Conservation (phyloP, 2,888 invertebrate species). For the Chrysolina haemoptera region DNA sequence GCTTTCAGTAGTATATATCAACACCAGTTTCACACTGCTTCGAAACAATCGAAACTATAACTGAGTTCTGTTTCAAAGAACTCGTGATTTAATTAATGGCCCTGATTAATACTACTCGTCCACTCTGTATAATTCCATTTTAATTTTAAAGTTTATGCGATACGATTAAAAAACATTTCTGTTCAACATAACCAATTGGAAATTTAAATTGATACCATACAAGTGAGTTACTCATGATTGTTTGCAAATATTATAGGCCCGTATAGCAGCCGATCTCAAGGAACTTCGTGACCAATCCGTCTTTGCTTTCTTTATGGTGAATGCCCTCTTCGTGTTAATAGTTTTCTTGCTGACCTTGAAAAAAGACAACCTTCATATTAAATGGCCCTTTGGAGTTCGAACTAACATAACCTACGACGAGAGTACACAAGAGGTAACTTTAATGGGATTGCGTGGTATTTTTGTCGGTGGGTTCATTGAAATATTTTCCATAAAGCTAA, state of each 20-base stretch:
- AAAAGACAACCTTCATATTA: conserved; percentile 95
- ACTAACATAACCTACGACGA: conserved; percentile 94
- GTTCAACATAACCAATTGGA: background rate
- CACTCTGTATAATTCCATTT: too few species aligned
- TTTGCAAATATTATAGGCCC: conserved; percentile 79
- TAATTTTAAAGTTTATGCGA: too few species aligned
- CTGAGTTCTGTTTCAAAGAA: too few species aligned
- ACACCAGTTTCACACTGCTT: too few species aligned
- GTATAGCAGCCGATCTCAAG: conserved; percentile 92
- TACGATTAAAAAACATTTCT: too few species aligned
- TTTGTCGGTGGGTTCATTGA: conserved; percentile 41
- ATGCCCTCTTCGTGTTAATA: conserved; percentile 98
- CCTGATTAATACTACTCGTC: too few species aligned
- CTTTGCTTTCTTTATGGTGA: conserved; percentile 98
- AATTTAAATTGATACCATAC: background rate
- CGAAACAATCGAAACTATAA: too few species aligned
- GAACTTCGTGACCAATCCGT: conserved; percentile 96
- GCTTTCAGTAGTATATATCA: too few species aligned
- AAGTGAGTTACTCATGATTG: conserved; percentile 10
- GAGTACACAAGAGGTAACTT: conserved; percentile 91
- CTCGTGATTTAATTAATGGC: too few species aligned
- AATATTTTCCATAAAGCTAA: background rate
- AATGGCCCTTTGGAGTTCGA: conserved; percentile 96
- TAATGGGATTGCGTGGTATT: conserved; percentile 59
- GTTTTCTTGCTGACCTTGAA: conserved; percentile 98